Evolutionary conservation across 2,888 invertebrate genomes (phyloP).

Genomic region (Metacarcinus magister): DNA sequence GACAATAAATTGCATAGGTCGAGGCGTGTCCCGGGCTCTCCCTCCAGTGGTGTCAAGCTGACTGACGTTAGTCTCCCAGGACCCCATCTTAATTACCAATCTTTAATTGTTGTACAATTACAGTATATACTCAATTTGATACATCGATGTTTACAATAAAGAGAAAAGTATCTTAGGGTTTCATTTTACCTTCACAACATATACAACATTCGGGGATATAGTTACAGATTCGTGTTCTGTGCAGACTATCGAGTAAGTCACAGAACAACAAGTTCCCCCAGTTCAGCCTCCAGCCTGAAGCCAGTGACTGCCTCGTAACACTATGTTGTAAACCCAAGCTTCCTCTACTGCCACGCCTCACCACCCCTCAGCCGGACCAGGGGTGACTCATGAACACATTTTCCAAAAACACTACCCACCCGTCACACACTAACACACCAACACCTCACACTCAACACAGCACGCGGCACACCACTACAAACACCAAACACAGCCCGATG

Average conservation of each 20-base stretch:
- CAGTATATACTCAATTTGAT: slow-evolving; percentile 79
- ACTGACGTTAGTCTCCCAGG: slow-evolving; percentile 38
- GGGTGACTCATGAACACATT: too few relatives aligned
- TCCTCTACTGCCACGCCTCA: neutral
- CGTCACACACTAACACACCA: neutral
- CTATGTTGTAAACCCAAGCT: neutral
- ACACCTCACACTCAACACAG: neutral
- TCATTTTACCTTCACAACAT: slow-evolving; percentile 38
- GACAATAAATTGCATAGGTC: neutral
- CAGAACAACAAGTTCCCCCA: neutral
- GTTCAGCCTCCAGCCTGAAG: neutral
- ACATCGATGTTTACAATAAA: slow-evolving; percentile 80
- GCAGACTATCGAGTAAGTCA: neutral
- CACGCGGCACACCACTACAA: neutral
- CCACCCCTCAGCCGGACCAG: neutral
- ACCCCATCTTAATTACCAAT: slow-evolving; percentile 70
- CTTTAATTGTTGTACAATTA: slow-evolving; percentile 80
- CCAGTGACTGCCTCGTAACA: neutral
- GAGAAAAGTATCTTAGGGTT: slow-evolving; percentile 62
- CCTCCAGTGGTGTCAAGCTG: slow-evolving; percentile 55
- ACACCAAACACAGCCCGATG: neutral
- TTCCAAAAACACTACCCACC: neutral
- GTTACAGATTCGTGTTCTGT: neutral
- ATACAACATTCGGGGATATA: neutral
- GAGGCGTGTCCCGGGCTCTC: slow-evolving; percentile 46